Evolutionary conservation across 2,797 vertebrate genomes (phyloP).

Genomic region (Odontamblyopus lacepedii): DNA sequence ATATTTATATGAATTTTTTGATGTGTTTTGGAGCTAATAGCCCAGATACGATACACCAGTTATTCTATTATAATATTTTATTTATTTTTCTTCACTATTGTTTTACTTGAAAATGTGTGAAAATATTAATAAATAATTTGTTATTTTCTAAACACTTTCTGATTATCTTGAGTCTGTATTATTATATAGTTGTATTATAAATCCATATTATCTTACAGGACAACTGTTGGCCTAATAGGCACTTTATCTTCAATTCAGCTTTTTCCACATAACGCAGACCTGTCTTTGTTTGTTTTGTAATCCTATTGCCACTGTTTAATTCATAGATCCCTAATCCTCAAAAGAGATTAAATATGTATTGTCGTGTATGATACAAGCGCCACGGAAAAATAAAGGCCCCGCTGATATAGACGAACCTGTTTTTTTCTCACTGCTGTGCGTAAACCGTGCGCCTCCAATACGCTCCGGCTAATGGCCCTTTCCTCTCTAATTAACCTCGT

Average conservation of each 20-base stretch:
- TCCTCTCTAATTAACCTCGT: slow-evolving; percentile 75
- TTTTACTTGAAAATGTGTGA: slow-evolving; percentile 75
- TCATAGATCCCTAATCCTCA: slow-evolving; percentile 72
- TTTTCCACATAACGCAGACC: not conserved
- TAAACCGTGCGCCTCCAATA: not conserved
- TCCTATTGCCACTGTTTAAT: slow-evolving; percentile 72
- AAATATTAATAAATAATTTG: slow-evolving; percentile 75
- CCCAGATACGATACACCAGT: slow-evolving; percentile 41
- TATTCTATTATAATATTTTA: slow-evolving; percentile 29
- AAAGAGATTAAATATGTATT: slow-evolving; percentile 83
- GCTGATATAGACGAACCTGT: slow-evolving; percentile 24
- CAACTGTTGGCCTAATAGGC: too few relatives aligned
- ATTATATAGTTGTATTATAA: not conserved
- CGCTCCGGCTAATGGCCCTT: slow-evolving; percentile 29
- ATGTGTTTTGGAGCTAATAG: slow-evolving; percentile 60
- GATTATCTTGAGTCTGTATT: slow-evolving; percentile 12
- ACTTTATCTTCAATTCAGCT: too few relatives aligned
- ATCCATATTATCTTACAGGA: not conserved
- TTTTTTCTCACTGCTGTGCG: slow-evolving; percentile 32
- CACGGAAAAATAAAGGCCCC: slow-evolving; percentile 29
- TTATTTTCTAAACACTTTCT: slow-evolving; percentile 64
- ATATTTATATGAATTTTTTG: slow-evolving; percentile 68
- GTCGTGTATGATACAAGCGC: slow-evolving; percentile 48
- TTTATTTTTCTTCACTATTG: slow-evolving; percentile 57
- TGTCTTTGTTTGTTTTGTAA: slow-evolving; percentile 21